Conservation (phyloP, 1,140 invertebrate genomes). For the Saxidomus purpurata region DNA sequence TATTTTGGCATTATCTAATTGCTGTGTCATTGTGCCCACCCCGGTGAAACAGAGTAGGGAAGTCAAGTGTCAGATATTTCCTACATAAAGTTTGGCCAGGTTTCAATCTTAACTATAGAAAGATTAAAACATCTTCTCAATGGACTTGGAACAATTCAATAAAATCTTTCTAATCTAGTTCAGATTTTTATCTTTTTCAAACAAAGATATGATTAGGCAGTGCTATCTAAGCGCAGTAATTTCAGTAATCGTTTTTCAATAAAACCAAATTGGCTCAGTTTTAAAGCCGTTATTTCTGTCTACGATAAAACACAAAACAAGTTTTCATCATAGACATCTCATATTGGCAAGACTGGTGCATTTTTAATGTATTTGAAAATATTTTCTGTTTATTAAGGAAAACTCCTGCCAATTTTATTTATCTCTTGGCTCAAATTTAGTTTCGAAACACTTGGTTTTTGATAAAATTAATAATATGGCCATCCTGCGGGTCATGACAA, state of each 20-base stretch:
- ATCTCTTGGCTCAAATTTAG: conserved; percentile 9
- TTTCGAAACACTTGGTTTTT: not conserved
- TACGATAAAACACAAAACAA: conserved; percentile 18
- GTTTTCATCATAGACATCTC: conserved; percentile 17
- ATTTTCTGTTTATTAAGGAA: conserved; percentile 41
- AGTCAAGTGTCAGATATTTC: conserved; percentile 2
- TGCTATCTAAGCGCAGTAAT: conserved; percentile 3
- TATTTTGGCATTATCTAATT: not conserved
- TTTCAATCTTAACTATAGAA: conserved; percentile 25
- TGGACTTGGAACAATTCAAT: conserved; percentile 33
- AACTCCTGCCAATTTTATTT: conserved; percentile 18
- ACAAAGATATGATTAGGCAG: conserved; percentile 34
- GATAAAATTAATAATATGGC: conserved; percentile 14
- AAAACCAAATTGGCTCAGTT: conserved; percentile 36
- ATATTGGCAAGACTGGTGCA: conserved; percentile 19
- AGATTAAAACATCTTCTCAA: conserved; percentile 19
- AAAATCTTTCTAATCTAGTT: conserved; percentile 18
- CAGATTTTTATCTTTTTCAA: conserved; percentile 40
- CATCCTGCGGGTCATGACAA: not conserved
- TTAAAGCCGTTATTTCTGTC: not conserved
- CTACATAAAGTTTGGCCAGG: conserved; percentile 21
- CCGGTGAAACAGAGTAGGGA: not conserved
- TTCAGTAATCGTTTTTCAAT: conserved; percentile 43
- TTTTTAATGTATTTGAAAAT: conserved; percentile 34
- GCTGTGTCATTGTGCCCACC: conserved; percentile 23